Evolutionary conservation across 23 tunicate species (phyloP).

Genomic region (Pegea sp.): DNA sequence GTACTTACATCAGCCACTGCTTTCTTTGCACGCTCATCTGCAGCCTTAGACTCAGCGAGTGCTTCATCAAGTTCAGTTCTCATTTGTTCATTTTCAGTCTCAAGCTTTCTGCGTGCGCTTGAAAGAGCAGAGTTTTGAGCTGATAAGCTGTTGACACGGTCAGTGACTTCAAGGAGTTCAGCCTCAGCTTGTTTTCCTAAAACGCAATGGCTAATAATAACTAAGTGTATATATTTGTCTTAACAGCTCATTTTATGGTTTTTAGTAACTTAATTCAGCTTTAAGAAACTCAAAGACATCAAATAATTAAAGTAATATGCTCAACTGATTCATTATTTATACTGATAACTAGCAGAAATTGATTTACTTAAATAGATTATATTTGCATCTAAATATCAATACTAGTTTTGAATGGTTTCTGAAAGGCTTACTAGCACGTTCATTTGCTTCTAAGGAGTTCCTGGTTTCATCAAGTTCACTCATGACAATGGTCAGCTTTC

Average conservation of each 20-base stretch:
- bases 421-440: conserved; percentile 91
- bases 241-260: too few species aligned
- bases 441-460: conserved; percentile 73
- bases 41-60: conserved; percentile 41
- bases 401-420: too few species aligned
- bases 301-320: too few species aligned
- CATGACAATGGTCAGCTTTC: conserved; percentile 54
- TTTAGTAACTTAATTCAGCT: too few species aligned
- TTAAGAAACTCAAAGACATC: too few species aligned
- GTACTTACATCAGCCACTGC: conserved; percentile 74
- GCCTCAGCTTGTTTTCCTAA: conserved; percentile 89
- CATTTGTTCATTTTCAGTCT: conserved; percentile 84
- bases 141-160: conserved; percentile 66
- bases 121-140: conserved; percentile 92
- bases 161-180: conserved; percentile 79
- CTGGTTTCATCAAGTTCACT: conserved; percentile 71
- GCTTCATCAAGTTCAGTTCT: conserved; percentile 90
- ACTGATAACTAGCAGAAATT: too few species aligned
- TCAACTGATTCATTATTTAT: too few species aligned
- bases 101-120: conserved; percentile 71
- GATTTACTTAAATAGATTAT: too few species aligned
- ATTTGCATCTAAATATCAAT: too few species aligned
- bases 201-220: too few species aligned
- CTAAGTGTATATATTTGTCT: too few species aligned
- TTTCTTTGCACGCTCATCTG: conserved; percentile 93